Conservation (phyloP, 1,140 invertebrate genomes). For the Bombus difficillimus region DNA sequence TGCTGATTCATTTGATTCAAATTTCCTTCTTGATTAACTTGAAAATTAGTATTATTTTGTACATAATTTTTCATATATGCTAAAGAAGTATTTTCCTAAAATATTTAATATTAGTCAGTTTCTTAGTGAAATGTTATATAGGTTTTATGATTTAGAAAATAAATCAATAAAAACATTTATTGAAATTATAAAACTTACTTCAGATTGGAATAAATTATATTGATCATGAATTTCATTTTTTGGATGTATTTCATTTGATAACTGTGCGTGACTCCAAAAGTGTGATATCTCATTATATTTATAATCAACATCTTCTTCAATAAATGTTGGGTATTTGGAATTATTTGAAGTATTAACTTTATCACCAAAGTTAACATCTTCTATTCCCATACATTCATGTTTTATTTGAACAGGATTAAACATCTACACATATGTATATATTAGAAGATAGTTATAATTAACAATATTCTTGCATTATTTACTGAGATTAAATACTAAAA, state of each 20-base stretch:
- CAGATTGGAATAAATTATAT: conserved; percentile 68
- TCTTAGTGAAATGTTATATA: not conserved
- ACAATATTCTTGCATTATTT: conserved; percentile 11
- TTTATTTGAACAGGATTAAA: conserved; percentile 80
- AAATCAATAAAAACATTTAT: not conserved
- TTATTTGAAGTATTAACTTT: conserved; percentile 67
- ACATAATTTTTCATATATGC: conserved; percentile 62
- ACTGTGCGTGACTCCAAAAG: conserved; percentile 78
- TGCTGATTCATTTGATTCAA: conserved; percentile 50
- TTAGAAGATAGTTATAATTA: not conserved
- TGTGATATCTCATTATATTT: conserved; percentile 79
- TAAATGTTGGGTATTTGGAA: conserved; percentile 77
- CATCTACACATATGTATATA: conserved; percentile 72
- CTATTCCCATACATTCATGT: conserved; percentile 77
- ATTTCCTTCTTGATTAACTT: conserved; percentile 53
- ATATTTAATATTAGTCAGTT: conserved; percentile 24
- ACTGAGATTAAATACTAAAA: not conserved
- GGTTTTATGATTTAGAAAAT: not conserved
- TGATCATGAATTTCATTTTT: conserved; percentile 74
- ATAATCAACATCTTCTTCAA: conserved; percentile 78
- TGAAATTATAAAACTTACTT: conserved; percentile 59
- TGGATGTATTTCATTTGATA: conserved; percentile 72
- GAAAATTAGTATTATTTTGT: conserved; percentile 58
- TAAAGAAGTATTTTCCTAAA: conserved; percentile 59
- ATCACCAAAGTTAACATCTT: conserved; percentile 73